Evolutionary conservation across 2,797 vertebrate genomes (phyloP).

Genomic region (Cyprinella venusta): DNA sequence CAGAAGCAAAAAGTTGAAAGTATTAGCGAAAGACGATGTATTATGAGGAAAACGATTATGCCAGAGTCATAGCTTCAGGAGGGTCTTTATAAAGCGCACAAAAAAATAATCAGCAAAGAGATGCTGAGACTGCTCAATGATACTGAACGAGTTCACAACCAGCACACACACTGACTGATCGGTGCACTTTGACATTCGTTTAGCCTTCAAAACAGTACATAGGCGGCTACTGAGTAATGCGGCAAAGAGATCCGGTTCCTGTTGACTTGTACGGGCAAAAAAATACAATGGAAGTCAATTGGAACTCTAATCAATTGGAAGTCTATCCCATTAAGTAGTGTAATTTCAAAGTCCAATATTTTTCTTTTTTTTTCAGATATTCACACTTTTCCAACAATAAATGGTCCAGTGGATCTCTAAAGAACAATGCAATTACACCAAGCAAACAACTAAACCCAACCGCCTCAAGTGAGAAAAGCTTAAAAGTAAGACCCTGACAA

Average conservation of each 20-base stretch:
- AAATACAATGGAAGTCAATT: neutral
- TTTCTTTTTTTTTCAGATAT: neutral
- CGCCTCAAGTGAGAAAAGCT: neutral
- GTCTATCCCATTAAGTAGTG: too few relatives aligned
- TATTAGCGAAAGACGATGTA: conserved; percentile 26
- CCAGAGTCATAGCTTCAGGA: conserved; percentile 1
- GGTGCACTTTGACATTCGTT: neutral
- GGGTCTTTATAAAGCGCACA: neutral
- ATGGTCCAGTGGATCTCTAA: neutral
- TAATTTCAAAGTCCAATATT: too few relatives aligned
- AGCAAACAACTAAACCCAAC: neutral
- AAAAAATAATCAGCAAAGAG: neutral
- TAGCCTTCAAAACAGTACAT: neutral
- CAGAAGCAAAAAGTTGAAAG: conserved; percentile 24
- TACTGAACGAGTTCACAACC: neutral
- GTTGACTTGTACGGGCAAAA: neutral
- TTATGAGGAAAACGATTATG: conserved; percentile 36
- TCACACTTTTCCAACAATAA: neutral
- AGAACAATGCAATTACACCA: neutral
- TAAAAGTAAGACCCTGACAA: neutral
- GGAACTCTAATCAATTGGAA: neutral
- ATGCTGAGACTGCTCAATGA: conserved; percentile 15
- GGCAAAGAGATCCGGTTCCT: neutral
- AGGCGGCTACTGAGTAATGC: neutral
- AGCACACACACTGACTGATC: neutral